These are phyloP conservation scores for Hydropsyche tenuis DNA, from an alignment of 1,140 invertebrate genomes.

Conservation along the genomic window DNA sequence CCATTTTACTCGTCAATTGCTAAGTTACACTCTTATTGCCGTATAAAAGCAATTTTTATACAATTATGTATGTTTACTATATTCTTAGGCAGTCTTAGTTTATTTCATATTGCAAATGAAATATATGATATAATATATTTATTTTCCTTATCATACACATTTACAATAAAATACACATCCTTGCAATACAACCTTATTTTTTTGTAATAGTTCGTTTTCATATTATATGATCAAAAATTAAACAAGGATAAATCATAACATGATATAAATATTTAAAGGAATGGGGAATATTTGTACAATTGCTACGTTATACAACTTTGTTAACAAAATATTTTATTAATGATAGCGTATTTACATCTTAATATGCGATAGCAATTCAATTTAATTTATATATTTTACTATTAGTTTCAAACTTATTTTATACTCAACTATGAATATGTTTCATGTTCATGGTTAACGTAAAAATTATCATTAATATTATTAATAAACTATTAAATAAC, in stretches of 20 bases:
- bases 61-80: slow-evolving; percentile 31
- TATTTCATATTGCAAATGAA: slow-evolving; percentile 34
- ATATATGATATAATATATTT: slow-evolving; percentile 12
- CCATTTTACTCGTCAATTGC: background rate
- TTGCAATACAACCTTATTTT: slow-evolving; percentile 8
- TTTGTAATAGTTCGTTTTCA: background rate
- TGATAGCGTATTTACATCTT: slow-evolving; percentile 17
- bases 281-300: background rate
- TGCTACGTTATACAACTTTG: background rate
- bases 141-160: slow-evolving; percentile 12
- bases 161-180: slow-evolving; percentile 18
- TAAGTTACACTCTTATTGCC: slow-evolving; percentile 19
- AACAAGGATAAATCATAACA: background rate
- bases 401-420: background rate
- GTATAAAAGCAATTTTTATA: slow-evolving; percentile 38
- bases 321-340: background rate
- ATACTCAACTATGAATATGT: slow-evolving; percentile 30
- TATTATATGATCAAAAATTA: background rate
- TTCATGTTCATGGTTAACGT: slow-evolving; percentile 18
- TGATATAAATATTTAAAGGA: background rate
- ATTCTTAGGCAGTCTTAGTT: slow-evolving; percentile 38
- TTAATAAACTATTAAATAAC: slow-evolving; percentile 19
- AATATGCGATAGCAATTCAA: slow-evolving; percentile 11
- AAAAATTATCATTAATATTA: slow-evolving; percentile 12
- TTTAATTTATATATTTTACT: no score